phyloP scores from a whole-genome alignment of 2,888 invertebrate genomes.

The Acrocyrtus sp. region DNA sequence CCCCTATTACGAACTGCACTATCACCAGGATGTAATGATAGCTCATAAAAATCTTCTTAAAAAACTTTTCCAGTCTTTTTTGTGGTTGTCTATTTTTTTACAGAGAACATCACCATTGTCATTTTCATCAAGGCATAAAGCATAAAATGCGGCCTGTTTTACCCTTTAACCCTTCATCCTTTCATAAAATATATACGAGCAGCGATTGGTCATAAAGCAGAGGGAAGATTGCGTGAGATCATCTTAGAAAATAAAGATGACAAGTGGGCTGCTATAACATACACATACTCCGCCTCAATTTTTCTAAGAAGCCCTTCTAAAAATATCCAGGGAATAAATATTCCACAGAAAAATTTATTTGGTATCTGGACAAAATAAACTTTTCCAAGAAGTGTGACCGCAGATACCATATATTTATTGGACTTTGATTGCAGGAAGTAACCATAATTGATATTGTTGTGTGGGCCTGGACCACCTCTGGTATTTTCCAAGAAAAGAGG shows the following conservation, averaged over 20 bases:
- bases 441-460: too few relatives aligned
- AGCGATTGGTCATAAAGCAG: background rate
- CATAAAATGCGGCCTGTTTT: background rate
- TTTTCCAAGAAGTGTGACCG: too few relatives aligned
- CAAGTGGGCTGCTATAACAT: too few relatives aligned
- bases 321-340: too few relatives aligned
- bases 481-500: too few relatives aligned
- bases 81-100: background rate
- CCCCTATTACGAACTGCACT: conserved; percentile 29
- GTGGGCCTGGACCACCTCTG: too few relatives aligned
- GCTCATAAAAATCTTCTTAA: conserved; percentile 29
- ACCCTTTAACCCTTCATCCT: background rate
- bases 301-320: too few relatives aligned
- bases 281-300: too few relatives aligned
- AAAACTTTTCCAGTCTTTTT: background rate
- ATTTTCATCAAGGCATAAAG: background rate
- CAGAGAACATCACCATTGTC: background rate
- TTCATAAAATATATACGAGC: background rate
- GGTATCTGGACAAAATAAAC: too few relatives aligned
- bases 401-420: too few relatives aligned
- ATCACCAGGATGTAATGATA: conserved; percentile 21
- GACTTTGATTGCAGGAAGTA: too few relatives aligned
- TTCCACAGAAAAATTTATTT: too few relatives aligned
- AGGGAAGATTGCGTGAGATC: background rate
- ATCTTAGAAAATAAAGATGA: background rate